A percentile compares a stretch with the other conserved stretches of the same genome.
Conservation (phyloP, 2,888 invertebrate species). For the Andrena flavipes region DNA sequence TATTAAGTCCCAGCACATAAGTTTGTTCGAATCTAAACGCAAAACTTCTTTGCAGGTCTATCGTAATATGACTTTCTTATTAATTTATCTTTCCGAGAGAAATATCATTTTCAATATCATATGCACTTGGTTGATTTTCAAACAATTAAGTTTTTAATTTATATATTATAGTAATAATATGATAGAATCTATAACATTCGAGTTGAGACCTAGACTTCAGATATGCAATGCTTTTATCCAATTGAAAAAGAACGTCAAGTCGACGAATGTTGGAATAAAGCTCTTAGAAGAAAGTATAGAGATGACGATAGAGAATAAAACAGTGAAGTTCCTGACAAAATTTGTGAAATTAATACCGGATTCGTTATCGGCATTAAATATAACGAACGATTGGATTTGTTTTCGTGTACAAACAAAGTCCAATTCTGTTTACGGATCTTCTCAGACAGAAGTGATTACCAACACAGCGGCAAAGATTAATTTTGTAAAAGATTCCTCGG, state of each 20-base stretch:
- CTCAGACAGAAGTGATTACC: slow-evolving; percentile 76
- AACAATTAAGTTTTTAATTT: no score
- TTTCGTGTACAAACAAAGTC: slow-evolving; percentile 79
- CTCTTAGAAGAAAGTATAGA: slow-evolving; percentile 75
- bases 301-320: slow-evolving; percentile 68
- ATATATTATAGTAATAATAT: slow-evolving; percentile 11
- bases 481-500: slow-evolving; percentile 15
- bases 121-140: neutral
- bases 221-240: slow-evolving; percentile 80
- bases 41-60: slow-evolving; percentile 22
- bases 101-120: neutral
- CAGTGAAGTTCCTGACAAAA: slow-evolving; percentile 70
- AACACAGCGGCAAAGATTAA: slow-evolving; percentile 41
- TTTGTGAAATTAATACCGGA: slow-evolving; percentile 77
- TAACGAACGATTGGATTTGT: slow-evolving; percentile 78
- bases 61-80: neutral
- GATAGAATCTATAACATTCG: slow-evolving; percentile 77
- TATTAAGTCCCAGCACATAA: neutral
- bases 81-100: neutral
- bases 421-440: slow-evolving; percentile 77
- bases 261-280: slow-evolving; percentile 71
- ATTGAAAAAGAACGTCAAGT: slow-evolving; percentile 65
- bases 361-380: slow-evolving; percentile 77
- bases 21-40: neutral
- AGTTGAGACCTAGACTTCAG: slow-evolving; percentile 78